phyloP scores from a whole-genome alignment of 2,797 vertebrate species.

The Eidolon dupreanum region DNA sequence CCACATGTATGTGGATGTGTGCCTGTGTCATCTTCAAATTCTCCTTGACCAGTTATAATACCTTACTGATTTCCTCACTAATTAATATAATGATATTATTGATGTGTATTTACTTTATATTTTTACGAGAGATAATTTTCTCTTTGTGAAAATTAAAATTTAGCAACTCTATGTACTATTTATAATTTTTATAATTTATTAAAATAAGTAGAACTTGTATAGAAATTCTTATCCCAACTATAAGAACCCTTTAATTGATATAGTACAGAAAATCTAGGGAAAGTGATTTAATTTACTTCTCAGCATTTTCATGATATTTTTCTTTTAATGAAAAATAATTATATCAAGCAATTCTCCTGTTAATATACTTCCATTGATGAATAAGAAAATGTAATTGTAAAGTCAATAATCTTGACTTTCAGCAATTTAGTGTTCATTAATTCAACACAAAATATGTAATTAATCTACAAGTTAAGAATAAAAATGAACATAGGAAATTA shows the following conservation, averaged over 20 bases:
- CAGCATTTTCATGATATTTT: slow-evolving; percentile 69
- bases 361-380: slow-evolving; percentile 66
- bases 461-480: slow-evolving; percentile 64
- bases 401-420: slow-evolving; percentile 70
- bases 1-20: not conserved
- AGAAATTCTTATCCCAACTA: slow-evolving; percentile 71
- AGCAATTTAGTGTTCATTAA: slow-evolving; percentile 66
- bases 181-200: slow-evolving; percentile 73
- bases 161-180: not conserved
- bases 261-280: slow-evolving; percentile 66
- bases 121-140: not conserved
- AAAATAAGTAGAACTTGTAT: slow-evolving; percentile 65
- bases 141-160: not conserved
- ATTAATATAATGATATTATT: not conserved
- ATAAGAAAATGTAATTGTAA: slow-evolving; percentile 74
- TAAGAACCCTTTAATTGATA: slow-evolving; percentile 57
- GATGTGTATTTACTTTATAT: not conserved
- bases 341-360: slow-evolving; percentile 68
- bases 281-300: slow-evolving; percentile 80
- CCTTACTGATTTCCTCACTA: not conserved
- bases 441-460: slow-evolving; percentile 62
- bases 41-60: not conserved
- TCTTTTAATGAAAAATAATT: slow-evolving; percentile 76
- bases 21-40: not conserved
- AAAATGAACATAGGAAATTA: slow-evolving; percentile 64